Evolutionary conservation across 2,888 invertebrate species (phyloP).

Genomic region (Drosophila suboccidentalis): DNA sequence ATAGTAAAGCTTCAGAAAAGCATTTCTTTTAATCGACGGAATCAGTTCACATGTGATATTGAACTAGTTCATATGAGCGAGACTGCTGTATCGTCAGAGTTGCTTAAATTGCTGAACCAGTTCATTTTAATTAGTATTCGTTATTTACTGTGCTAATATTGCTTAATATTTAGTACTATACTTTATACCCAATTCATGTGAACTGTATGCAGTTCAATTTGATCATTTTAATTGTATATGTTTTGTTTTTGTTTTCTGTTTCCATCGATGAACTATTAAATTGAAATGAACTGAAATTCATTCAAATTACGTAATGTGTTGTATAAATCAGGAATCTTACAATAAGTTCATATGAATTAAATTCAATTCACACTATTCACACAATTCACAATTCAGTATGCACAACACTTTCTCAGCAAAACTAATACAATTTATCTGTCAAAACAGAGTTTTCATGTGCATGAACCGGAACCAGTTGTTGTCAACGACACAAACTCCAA

Average conservation of each 20-base stretch:
- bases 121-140: not conserved
- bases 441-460: not conserved
- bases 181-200: no score
- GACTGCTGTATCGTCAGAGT: not conserved
- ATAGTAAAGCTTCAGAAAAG: not conserved
- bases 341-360: not conserved
- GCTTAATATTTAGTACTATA: no score
- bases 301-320: not conserved
- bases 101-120: not conserved
- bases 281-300: not conserved
- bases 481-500: not conserved
- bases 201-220: no score
- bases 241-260: no score
- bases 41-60: not conserved
- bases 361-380: not conserved
- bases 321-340: no score
- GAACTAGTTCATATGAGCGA: not conserved
- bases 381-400: no score
- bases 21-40: not conserved
- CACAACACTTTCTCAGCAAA: not conserved
- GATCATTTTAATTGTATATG: not conserved
- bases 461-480: slow-evolving; percentile 8
- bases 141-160: no score
- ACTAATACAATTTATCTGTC: not conserved
- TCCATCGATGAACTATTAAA: not conserved